Conservation (phyloP, 2,797 vertebrate species). For the Ctenopoma multispine region DNA sequence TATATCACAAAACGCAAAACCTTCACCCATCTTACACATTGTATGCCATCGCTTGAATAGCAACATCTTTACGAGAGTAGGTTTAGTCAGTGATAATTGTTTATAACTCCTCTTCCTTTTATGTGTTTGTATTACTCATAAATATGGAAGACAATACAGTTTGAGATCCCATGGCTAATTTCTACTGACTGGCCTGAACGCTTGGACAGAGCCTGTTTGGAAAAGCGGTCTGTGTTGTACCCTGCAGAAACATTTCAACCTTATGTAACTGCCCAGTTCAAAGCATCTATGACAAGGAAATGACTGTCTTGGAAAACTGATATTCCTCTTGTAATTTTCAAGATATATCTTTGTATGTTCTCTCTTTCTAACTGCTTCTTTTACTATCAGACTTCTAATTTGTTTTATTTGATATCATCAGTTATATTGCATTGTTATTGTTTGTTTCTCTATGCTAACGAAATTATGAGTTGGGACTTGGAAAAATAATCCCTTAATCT, state of each 20-base stretch:
- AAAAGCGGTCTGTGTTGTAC: constrained; percentile 33
- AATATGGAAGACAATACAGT: constrained; percentile 53
- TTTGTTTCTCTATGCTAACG: constrained; percentile 33
- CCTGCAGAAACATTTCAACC: constrained; percentile 45
- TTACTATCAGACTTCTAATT: constrained; percentile 4
- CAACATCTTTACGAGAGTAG: constrained; percentile 49
- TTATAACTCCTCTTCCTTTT: constrained; percentile 39
- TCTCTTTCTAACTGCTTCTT: not conserved
- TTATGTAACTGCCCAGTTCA: constrained; percentile 42
- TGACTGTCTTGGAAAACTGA: constrained; percentile 13
- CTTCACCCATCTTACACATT: constrained; percentile 37
- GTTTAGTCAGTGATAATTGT: constrained; percentile 54
- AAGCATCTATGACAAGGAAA: constrained; percentile 28
- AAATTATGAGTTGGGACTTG: constrained; percentile 25
- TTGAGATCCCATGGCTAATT: constrained; percentile 63
- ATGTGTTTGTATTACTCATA: constrained; percentile 54
- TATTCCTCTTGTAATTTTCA: constrained; percentile 10
- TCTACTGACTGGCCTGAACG: constrained; percentile 44
- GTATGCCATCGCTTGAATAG: constrained; percentile 29
- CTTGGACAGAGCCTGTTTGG: constrained; percentile 45
- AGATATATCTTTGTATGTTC: not conserved
- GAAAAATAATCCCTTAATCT: constrained; percentile 44
- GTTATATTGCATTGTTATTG: constrained; percentile 35
- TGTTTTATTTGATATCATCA: constrained; percentile 35
- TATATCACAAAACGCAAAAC: constrained; percentile 42